Evolutionary conservation across 1,140 invertebrate genomes (phyloP).

Genomic region (Drosophila kohkoa): DNA sequence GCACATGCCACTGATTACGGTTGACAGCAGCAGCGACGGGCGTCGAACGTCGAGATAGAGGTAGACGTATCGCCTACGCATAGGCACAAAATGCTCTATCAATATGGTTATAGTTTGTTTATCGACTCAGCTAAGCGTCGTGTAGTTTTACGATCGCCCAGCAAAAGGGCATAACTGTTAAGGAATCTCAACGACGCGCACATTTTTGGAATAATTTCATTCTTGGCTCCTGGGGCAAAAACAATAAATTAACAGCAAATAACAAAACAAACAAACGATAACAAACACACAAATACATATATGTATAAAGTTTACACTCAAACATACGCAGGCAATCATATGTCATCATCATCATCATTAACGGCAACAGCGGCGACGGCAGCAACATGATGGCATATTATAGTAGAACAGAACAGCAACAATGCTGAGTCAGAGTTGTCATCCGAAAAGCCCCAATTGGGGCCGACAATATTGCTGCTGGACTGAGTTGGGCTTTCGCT

Average conservation of each 20-base stretch:
- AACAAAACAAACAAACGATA: conserved; percentile 60
- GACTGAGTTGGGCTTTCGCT: conserved; percentile 56
- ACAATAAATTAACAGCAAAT: conserved; percentile 51
- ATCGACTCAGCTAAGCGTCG: conserved; percentile 16
- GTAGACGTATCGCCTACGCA: conserved; percentile 35
- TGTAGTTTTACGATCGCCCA: conserved; percentile 8
- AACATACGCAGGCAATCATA: conserved; percentile 37
- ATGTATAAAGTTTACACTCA: conserved; percentile 18
- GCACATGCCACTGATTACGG: conserved; percentile 64
- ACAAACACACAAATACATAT: conserved; percentile 53
- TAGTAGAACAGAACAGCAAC: conserved; percentile 36
- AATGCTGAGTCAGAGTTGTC: conserved; percentile 65
- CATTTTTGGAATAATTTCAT: conserved; percentile 38
- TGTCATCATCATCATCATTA: conserved; percentile 63
- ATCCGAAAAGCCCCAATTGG: conserved; percentile 48
- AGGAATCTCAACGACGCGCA: conserved; percentile 15
- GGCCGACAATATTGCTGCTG: conserved; percentile 23
- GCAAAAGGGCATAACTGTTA: conserved; percentile 33
- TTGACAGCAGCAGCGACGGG: conserved; percentile 35
- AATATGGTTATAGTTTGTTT: conserved; percentile 24
- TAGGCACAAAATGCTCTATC: conserved; percentile 10
- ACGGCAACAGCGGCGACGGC: too few species aligned
- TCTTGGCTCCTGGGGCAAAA: conserved; percentile 27
- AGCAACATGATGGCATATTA: conserved; percentile 63
- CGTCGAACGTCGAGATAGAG: conserved; percentile 4